Evolutionary conservation across 2,888 invertebrate genomes (phyloP), one percentile per base, ranked within the genome.

Genomic region (Caenorhabditis sulstoni): DNA sequence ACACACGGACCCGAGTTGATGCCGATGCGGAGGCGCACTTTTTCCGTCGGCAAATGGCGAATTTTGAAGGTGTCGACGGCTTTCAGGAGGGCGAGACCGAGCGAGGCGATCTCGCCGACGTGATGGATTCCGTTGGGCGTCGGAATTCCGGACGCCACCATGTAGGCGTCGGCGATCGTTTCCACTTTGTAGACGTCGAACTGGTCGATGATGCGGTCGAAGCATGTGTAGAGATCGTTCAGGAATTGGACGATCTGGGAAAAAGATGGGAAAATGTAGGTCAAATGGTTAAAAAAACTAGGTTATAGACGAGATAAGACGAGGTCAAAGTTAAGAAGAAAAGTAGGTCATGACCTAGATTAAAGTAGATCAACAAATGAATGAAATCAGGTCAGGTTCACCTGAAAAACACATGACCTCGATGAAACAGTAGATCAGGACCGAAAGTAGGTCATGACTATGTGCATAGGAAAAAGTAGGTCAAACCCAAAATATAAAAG

Each of bases 191-290:
- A 86, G 35, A 86, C 86, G 57, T 86, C 86, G 53, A 81, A 85
- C 18, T 81, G 61, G 18, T 81, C 77, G 47, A 86, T 81, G 18
- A 86, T 78, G 0, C 53, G 49, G 53, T 86, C 86, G 59, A 86
- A 82, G 11, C 73, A 41, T 0, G 82, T 83, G 81, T 84, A 86
- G 22, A 86, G 68, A 49, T 86, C 84, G 62, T 86, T 85, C 22
- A 86, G 75, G 57, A 86, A 82, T 44, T 75, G 70, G 49, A 86
- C 82, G 20, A 86, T 85, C 94, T 97, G 95, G 2, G 39, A 20
- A 39, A 29, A 29, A 29, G 29, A 29, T 5, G 3, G 3, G 29
- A 29, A 5, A 5, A 29, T 29, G 29, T 29, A 29, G 29, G 29
- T 29, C 29, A 29, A 29, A 29, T 29, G 7, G 3, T 29, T 3